A percentile compares a stretch with the other conserved stretches of the same genome.
Evolutionary conservation across 1,140 invertebrate genomes (phyloP).

Genomic region (Reticulitermes speratus): DNA sequence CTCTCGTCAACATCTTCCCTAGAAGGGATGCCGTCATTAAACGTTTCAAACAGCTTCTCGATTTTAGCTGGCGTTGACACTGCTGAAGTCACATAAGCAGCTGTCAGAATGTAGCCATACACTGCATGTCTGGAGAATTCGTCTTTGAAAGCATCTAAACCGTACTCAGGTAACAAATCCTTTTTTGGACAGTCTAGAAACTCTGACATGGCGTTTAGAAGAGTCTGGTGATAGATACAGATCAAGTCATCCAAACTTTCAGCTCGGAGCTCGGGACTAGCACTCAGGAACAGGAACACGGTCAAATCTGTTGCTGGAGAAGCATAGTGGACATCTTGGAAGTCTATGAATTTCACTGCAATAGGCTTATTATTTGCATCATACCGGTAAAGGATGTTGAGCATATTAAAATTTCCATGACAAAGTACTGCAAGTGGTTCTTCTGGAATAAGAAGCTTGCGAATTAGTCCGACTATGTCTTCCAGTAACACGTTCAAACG

Average conservation of each 20-base stretch:
- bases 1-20: not conserved
- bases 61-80: not conserved
- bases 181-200: not conserved
- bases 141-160: slow-evolving; percentile 39
- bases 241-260: slow-evolving; percentile 42
- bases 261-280: slow-evolving; percentile 36
- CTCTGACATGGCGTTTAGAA: slow-evolving; percentile 34
- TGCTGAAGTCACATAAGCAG: slow-evolving; percentile 41
- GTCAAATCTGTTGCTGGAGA: slow-evolving; percentile 48
- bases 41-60: not conserved
- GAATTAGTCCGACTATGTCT: not conserved
- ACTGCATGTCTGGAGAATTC: slow-evolving; percentile 43
- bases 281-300: slow-evolving; percentile 47
- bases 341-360: slow-evolving; percentile 47
- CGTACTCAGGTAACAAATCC: slow-evolving; percentile 34
- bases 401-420: slow-evolving; percentile 48
- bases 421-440: slow-evolving; percentile 45
- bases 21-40: not conserved
- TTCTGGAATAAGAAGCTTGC: slow-evolving; percentile 3
- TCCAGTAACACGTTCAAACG: not conserved
- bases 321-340: slow-evolving; percentile 43
- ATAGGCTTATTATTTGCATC: slow-evolving; percentile 35
- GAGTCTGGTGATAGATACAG: slow-evolving; percentile 41
- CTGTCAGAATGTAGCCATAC: slow-evolving; percentile 43
- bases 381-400: slow-evolving; percentile 46